Percentiles rank a stretch among this genome's conserved stretches.
Conservation (phyloP, 2,888 invertebrate species). For the Acanthosepion esculentum region DNA sequence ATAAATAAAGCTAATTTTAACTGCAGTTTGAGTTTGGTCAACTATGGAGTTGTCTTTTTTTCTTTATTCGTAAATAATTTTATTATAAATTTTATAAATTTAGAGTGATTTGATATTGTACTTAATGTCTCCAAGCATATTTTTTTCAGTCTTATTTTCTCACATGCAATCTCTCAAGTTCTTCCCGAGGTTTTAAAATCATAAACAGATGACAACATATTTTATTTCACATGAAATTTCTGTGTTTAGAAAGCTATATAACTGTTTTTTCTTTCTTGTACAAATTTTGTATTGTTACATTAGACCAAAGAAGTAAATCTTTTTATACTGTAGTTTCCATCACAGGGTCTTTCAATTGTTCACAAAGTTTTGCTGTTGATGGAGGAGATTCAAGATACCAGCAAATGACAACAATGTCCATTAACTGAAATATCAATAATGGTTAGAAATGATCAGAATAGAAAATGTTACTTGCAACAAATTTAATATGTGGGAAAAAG, state of each 20-base stretch:
- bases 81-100: too few species aligned
- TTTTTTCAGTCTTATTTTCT: too few species aligned
- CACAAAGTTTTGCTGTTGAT: conserved; percentile 62
- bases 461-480: background rate
- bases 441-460: background rate
- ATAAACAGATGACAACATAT: too few species aligned
- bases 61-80: too few species aligned
- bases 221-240: too few species aligned
- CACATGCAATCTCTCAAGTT: too few species aligned
- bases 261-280: background rate
- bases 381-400: conserved; percentile 67
- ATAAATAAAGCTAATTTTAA: too few species aligned
- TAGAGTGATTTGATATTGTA: too few species aligned
- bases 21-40: too few species aligned
- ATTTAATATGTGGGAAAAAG: background rate
- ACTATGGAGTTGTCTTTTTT: too few species aligned
- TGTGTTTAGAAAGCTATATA: background rate
- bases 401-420: conserved; percentile 64
- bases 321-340: conserved; percentile 65
- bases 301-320: background rate
- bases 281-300: background rate
- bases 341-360: conserved; percentile 65
- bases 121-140: too few species aligned
- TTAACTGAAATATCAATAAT: conserved; percentile 58
- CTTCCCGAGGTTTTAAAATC: too few species aligned